Percentiles rank a stretch among this genome's conserved stretches.
phyloP scores from a whole-genome alignment of 2,797 vertebrate genomes.

The Dallia pectoralis region DNA sequence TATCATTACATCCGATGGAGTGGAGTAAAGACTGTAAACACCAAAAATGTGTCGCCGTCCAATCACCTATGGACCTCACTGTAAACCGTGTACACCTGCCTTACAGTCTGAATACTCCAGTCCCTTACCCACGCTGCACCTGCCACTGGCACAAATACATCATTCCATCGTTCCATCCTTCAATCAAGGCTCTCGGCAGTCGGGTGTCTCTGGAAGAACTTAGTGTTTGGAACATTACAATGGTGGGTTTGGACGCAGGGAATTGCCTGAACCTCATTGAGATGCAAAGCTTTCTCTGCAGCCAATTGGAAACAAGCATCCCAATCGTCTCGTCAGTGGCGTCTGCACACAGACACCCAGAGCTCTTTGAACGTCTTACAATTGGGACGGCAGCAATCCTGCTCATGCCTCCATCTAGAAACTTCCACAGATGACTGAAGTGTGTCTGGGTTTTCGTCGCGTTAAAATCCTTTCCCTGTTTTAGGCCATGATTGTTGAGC shows the following conservation, averaged over 20 bases:
- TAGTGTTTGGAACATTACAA: not conserved
- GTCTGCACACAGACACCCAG: conserved; percentile 7
- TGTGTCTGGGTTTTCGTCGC: not conserved
- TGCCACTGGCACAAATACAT: not conserved
- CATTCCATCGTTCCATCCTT: not conserved
- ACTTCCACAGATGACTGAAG: not conserved
- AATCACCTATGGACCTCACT: too few relatives aligned
- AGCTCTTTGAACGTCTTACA: conserved; percentile 10
- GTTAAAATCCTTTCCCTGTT: not conserved
- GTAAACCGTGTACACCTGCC: not conserved
- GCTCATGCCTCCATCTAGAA: not conserved
- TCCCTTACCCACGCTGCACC: not conserved
- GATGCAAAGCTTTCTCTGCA: conserved; percentile 4
- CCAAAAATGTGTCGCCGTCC: not conserved
- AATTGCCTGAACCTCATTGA: conserved; percentile 3
- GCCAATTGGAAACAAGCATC: conserved; percentile 13
- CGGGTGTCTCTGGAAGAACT: not conserved
- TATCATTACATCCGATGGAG: too few relatives aligned
- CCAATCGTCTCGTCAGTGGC: conserved; percentile 18
- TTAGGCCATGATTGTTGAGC: not conserved
- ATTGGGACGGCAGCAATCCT: not conserved
- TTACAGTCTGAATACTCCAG: not conserved
- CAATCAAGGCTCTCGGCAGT: not conserved
- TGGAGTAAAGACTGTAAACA: not conserved
- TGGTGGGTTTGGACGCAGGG: not conserved